Evolutionary conservation across 2,888 invertebrate species (phyloP), one percentile per base, ranked within the genome.

Genomic region (Drepana falcataria): DNA sequence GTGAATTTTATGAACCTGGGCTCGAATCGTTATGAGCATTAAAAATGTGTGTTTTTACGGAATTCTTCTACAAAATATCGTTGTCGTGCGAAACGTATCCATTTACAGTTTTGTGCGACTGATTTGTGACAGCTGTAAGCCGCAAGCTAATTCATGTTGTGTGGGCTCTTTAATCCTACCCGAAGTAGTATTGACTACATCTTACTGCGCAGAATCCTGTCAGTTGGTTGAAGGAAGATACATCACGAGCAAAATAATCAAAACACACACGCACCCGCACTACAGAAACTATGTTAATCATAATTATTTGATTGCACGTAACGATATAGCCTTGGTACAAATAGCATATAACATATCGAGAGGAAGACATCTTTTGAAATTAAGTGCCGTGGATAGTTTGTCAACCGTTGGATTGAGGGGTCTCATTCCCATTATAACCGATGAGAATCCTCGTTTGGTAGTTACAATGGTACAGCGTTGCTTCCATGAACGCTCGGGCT

Each of bases 131-230:
- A 55, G 47, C 2, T 73, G 69, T 57, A 35, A 5, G 40, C 57
- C 65, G 4, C 55, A 61, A 33, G 47, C 62, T 0, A 55, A 63
- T 2, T 64, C 65, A 48, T 75, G 75, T 60, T 85, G 85, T 55
- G 53, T 80, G 34, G 86, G 83, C 4, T 77, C 77, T 9, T 63
- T 73, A 35, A 66, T 86, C 55, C 63, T 67, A 40, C 66, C 72
- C 0, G 71, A 73, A 49, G 62, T 77, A 44, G 65, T 78, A 4
- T 51, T 85, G 48, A 81, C 85, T 6, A 80, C 82, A 0, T 65
- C 73, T 2, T 68, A 59, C 55, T 86, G 87, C 56, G 82, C 83
- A n/a, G 53, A 66, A 57, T 65, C 65, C 2, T 85, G 85, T 64
- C 58, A 73, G 48, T 65, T 52, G 5, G 60, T 79, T 4, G 63